Evolutionary conservation across 2,113 vertebrate genomes (phyloP), one percentile per base, ranked within the genome.

Genomic region (Vimba vimba): DNA sequence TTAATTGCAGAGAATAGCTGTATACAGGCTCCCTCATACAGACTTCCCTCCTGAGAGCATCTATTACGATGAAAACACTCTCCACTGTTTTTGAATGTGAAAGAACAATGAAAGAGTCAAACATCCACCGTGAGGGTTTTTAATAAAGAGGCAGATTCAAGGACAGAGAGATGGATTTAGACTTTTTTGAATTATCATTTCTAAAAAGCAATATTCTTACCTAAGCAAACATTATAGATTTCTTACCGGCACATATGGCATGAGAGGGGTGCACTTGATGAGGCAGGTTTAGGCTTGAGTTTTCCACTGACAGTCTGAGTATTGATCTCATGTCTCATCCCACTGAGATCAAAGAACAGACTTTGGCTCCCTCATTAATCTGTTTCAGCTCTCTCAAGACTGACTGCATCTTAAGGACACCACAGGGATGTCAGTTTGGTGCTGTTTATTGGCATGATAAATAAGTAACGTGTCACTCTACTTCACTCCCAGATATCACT

Each of bases 311-410:
- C 82, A 87, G 83, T 64, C 68, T 64, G 68, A 73, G 39, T 74
- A 87, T 87, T 75, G 83, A 81, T 87, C 43, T 85, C 66, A 55
- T 71, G 79, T 74, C 55, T 52, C 12, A 36, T 55, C 83, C 76
- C 55, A 62, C 86, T 75, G 83, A 73, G 83, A 81, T 87, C 86
- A 87, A 87, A 87, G 66, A 47, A 33, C 68, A 74, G 68, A 66
- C 86, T 45, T 45, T 69, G 64, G 43, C 39, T 84, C 55, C 75
- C 77, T 75, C 82, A 85, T 87, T 75, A 75, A 73, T 84, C 74
- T 77, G 50, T 77, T 55, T 77, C 75, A 77, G 25, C 45, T 79
- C 74, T 74, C 27, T 50, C 27, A 45, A 45, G 39, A 74, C 68
- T 30, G 43, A 50, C 64, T 66, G 45, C 19, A 75, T 78, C 75